Base-by-base conservation (phyloP, 1,140 invertebrate species). In the Ectropis grisescens region DNA sequence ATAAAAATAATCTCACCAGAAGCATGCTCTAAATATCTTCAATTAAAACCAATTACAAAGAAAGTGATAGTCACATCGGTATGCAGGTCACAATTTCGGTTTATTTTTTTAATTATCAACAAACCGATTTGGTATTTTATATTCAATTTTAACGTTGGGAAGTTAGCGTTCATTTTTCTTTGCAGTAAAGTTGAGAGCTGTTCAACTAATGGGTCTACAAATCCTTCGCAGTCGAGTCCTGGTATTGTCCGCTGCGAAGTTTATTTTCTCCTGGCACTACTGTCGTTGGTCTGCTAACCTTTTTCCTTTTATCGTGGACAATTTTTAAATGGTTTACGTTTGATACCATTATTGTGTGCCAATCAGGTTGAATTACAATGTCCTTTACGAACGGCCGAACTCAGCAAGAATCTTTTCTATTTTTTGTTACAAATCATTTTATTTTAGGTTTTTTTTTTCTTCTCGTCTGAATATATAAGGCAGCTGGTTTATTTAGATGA, bases 301-400 rank as follows among this genome's bases (percentile, higher is more conserved):
- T 74, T 71, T 79, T 71, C 66, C 59, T 78, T 75, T 81, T 75
- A 64, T 58, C 55, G 50, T 60, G 59, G 55, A 65, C 69, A 75
- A 71, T 81, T 81, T 81, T 81, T 74, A 81, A 81, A 81, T 74
- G 71, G 67, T 58, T 64, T 72, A 76, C 62, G 60, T 69, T 76
- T 76, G 72, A 76, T 72, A 76, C 71, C 68, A 71, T 81, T 78
- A 81, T 81, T 81, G 76, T 81, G 67, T 81, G 76, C 76, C 76
- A 81, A 81, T 81, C 76, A 78, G 50, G 33, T 50, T 76, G 76
- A 81, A 75, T 76, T 76, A 81, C 76, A 75, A 78, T 81, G 72
- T 81, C 69, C 71, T 72, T 78, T 81, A 59, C 40, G 45, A 41
- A 53, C 52, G 46, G 44, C 67, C 71, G 76, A 75, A 71, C 69